Conservation (phyloP, 2,888 invertebrate genomes). For the Mantis religiosa region DNA sequence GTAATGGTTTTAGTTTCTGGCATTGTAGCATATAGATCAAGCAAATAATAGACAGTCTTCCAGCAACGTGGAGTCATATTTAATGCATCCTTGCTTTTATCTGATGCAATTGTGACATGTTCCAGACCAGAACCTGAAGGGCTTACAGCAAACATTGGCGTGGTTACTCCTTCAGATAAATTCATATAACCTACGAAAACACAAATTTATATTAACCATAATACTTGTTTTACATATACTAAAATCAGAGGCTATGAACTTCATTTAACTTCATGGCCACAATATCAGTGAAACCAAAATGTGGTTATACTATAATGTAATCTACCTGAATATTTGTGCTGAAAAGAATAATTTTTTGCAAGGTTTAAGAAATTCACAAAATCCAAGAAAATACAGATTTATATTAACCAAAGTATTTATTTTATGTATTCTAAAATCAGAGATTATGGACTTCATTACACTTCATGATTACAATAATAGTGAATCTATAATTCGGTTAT, state of each 20-base stretch:
- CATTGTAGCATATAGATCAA: conserved; percentile 90
- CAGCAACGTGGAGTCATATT: conserved; percentile 72
- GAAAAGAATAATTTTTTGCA: not conserved
- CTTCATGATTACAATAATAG: too few relatives aligned
- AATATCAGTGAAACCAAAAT: not conserved
- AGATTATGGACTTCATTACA: too few relatives aligned
- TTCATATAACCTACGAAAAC: conserved; percentile 67
- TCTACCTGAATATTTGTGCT: too few relatives aligned
- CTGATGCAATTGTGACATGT: conserved; percentile 49
- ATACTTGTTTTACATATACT: not conserved
- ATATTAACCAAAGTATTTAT: too few relatives aligned
- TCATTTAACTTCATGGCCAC: not conserved
- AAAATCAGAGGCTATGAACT: not conserved
- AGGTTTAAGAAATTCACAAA: too few relatives aligned
- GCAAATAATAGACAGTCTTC: conserved; percentile 87
- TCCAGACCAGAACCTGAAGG: conserved; percentile 57
- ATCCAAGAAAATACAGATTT: too few relatives aligned
- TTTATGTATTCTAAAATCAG: too few relatives aligned
- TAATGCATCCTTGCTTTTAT: conserved; percentile 46
- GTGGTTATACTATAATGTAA: too few relatives aligned
- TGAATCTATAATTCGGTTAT: too few relatives aligned
- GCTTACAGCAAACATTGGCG: conserved; percentile 63
- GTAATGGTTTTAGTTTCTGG: conserved; percentile 91
- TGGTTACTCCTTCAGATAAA: conserved; percentile 67
- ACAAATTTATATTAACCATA: not conserved